A percentile compares a stretch with the other conserved stretches of the same genome.
Conservation (phyloP, 2,797 vertebrate genomes). For the Centropyge bicolor region DNA sequence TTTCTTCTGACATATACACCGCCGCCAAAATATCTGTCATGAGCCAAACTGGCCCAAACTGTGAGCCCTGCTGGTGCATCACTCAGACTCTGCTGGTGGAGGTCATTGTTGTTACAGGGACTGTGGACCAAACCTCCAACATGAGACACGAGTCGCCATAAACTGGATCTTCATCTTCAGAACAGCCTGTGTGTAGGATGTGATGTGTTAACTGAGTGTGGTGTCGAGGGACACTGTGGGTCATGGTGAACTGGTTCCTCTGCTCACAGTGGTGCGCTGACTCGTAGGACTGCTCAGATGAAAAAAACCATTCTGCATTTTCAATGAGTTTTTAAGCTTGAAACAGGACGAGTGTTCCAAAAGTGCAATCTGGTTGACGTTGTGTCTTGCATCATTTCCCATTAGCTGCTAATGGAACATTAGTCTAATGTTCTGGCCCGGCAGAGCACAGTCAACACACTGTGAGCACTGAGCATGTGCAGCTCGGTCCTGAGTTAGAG, state of each 20-base stretch:
- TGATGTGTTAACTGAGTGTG: neutral
- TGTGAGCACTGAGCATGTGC: too few species aligned
- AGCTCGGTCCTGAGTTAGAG: neutral
- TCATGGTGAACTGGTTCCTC: neutral
- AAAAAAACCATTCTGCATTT: neutral
- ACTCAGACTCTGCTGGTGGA: neutral
- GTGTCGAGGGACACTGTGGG: neutral
- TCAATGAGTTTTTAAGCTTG: neutral
- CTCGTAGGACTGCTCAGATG: neutral
- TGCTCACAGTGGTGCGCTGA: neutral
- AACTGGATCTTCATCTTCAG: neutral
- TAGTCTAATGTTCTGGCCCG: neutral
- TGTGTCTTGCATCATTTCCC: conserved; percentile 6
- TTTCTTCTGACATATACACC: neutral
- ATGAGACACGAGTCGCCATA: neutral
- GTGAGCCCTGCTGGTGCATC: neutral
- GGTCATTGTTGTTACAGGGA: too few species aligned
- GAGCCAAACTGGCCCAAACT: neutral
- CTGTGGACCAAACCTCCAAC: neutral
- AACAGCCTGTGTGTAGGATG: neutral
- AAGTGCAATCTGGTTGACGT: neutral
- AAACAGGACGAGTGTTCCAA: neutral
- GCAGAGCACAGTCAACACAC: neutral
- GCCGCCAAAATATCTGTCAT: neutral
- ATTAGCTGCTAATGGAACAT: neutral